Evolutionary conservation across 1,140 invertebrate species (phyloP).

Genomic region (Pseudomyrmex gracilis): DNA sequence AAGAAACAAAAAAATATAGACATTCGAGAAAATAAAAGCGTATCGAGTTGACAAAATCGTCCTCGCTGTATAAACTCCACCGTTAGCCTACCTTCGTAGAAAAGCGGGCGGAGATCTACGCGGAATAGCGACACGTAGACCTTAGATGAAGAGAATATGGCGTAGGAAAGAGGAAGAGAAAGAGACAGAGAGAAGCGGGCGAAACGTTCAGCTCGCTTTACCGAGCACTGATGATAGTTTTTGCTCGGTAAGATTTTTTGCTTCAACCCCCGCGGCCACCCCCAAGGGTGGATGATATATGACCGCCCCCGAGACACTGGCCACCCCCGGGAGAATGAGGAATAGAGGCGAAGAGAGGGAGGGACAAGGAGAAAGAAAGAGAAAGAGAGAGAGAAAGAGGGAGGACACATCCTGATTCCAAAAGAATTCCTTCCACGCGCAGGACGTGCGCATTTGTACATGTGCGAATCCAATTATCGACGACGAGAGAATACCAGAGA

Average conservation of each 20-base stretch:
- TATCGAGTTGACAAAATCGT: background rate
- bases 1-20: background rate
- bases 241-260: slow-evolving; percentile 85
- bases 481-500: slow-evolving; percentile 33
- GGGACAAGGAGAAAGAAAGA: background rate
- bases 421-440: slow-evolving; percentile 80
- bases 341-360: slow-evolving; percentile 39
- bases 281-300: slow-evolving; percentile 85
- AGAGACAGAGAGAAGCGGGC: slow-evolving; percentile 57
- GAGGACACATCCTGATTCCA: slow-evolving; percentile 74
- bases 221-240: slow-evolving; percentile 85
- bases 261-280: slow-evolving; percentile 77
- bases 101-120: slow-evolving; percentile 19
- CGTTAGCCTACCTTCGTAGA: slow-evolving; percentile 23
- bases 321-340: slow-evolving; percentile 79
- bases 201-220: slow-evolving; percentile 83
- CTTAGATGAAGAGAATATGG: slow-evolving; percentile 62
- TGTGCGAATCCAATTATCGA: slow-evolving; percentile 51
- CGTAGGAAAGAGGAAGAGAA: slow-evolving; percentile 39
- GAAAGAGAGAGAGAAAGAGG: slow-evolving; percentile 42
- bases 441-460: slow-evolving; percentile 69
- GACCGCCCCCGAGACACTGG: slow-evolving; percentile 85
- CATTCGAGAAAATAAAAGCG: background rate
- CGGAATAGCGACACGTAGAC: slow-evolving; percentile 41
- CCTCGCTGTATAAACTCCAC: background rate